Percentiles rank a stretch among this genome's conserved stretches.
Conservation (phyloP, 2,113 vertebrate species). For the Odontophorus gujanensis region DNA sequence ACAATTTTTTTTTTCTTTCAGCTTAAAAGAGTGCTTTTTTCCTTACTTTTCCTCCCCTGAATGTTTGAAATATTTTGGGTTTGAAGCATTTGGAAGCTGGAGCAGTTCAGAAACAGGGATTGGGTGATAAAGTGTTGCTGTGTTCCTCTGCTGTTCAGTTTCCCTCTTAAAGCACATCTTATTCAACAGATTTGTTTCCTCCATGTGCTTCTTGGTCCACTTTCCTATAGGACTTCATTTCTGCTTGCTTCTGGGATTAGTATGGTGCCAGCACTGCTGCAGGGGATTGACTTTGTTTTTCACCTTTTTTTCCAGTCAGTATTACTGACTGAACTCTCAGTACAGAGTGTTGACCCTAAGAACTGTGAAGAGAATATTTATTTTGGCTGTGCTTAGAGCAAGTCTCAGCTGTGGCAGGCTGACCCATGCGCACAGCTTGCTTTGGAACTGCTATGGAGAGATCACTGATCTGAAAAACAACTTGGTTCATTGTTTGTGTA, state of each 20-base stretch:
- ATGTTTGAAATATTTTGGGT: background rate
- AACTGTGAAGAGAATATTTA: background rate
- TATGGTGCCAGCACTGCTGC: background rate
- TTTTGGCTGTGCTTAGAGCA: background rate
- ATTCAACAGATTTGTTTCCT: constrained; percentile 12
- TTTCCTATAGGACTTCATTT: background rate
- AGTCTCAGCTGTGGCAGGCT: background rate
- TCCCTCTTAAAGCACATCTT: background rate
- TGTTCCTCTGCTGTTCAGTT: background rate
- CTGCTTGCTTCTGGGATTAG: background rate
- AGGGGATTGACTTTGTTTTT: background rate
- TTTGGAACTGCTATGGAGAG: constrained; percentile 3
- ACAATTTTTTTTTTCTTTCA: background rate
- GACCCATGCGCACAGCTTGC: accelerated
- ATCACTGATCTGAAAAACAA: background rate
- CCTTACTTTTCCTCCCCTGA: background rate
- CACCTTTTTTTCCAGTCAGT: background rate
- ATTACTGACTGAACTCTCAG: background rate
- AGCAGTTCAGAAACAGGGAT: background rate
- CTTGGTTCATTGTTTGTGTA: background rate
- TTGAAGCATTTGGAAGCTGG: background rate
- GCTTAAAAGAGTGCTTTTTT: background rate
- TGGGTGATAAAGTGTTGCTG: background rate
- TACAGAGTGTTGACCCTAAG: background rate
- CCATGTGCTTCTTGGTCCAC: background rate